These are phyloP conservation scores for Morelia viridis DNA, from an alignment of 2,797 vertebrate species.

Conservation along the genomic window DNA sequence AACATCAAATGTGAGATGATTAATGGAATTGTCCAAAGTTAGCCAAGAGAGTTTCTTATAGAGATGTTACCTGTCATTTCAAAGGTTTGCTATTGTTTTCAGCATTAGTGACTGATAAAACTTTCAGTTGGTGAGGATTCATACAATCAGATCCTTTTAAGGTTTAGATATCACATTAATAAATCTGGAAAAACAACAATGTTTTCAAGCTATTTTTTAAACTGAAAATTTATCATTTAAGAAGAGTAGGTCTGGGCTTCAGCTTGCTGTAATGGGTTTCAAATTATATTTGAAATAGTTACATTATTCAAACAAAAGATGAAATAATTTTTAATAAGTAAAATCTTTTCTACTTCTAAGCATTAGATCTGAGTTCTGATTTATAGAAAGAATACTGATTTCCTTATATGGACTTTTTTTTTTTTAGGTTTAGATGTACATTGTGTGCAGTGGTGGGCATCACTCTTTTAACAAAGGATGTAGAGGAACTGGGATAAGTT, in stretches of 20 bases:
- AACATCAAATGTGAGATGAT: constrained; percentile 59
- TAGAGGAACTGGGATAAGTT: not conserved
- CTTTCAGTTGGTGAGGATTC: not conserved
- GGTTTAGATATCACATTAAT: not conserved
- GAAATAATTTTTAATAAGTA: not conserved
- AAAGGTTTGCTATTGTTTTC: not conserved
- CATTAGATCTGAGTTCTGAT: not conserved
- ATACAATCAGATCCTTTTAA: not conserved
- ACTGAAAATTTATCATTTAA: not conserved
- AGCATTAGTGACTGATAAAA: not conserved
- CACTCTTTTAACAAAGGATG: not conserved
- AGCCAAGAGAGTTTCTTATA: constrained; percentile 52
- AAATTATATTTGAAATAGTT: not conserved
- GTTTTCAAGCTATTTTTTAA: not conserved
- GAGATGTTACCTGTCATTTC: not conserved
- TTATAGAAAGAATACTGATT: not conserved
- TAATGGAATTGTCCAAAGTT: constrained; percentile 55
- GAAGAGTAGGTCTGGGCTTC: not conserved
- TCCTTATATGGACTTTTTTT: not conserved
- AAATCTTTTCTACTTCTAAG: not conserved
- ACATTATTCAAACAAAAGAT: not conserved
- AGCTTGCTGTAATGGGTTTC: not conserved
- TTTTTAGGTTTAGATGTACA: not conserved
- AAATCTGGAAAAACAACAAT: not conserved
- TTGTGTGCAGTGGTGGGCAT: too few species aligned